These are phyloP conservation scores for Diabrotica balteata DNA, from an alignment of 2,888 invertebrate genomes.

Conservation along the genomic window DNA sequence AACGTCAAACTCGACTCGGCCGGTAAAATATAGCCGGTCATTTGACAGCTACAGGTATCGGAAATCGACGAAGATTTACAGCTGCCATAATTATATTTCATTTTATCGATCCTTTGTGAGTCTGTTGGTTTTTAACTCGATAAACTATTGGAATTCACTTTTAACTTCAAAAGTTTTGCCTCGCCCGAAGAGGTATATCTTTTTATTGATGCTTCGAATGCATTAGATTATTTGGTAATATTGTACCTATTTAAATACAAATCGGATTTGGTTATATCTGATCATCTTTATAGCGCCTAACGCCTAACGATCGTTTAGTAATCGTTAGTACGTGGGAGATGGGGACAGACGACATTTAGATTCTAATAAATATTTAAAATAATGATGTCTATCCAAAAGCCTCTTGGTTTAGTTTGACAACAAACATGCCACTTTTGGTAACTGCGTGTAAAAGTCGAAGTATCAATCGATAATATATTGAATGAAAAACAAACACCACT, in stretches of 20 bases:
- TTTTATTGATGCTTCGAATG: constrained; percentile 5
- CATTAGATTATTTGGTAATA: constrained; percentile 4
- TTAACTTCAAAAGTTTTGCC: constrained; percentile 18
- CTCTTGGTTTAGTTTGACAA: no score
- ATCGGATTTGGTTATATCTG: not conserved
- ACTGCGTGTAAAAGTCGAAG: no score
- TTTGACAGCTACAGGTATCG: constrained; percentile 55
- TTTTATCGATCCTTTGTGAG: constrained; percentile 35
- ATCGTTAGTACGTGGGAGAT: no score
- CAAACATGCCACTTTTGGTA: no score
- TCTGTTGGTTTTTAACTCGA: constrained; percentile 8
- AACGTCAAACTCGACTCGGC: constrained; percentile 51
- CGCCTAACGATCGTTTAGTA: not conserved
- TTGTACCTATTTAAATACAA: constrained; percentile 1
- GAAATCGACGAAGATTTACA: constrained; percentile 53
- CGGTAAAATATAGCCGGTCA: constrained; percentile 53
- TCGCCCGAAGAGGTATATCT: constrained; percentile 1
- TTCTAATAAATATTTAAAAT: no score
- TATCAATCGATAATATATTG: no score
- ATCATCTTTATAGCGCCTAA: not conserved
- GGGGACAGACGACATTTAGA: no score
- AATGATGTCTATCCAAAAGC: no score
- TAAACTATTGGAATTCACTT: constrained; percentile 25
- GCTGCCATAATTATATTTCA: constrained; percentile 53
- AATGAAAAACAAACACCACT: no score